Evolutionary conservation across 2,888 invertebrate genomes (phyloP).

Genomic region (Thysanoteuthis rhombus): DNA sequence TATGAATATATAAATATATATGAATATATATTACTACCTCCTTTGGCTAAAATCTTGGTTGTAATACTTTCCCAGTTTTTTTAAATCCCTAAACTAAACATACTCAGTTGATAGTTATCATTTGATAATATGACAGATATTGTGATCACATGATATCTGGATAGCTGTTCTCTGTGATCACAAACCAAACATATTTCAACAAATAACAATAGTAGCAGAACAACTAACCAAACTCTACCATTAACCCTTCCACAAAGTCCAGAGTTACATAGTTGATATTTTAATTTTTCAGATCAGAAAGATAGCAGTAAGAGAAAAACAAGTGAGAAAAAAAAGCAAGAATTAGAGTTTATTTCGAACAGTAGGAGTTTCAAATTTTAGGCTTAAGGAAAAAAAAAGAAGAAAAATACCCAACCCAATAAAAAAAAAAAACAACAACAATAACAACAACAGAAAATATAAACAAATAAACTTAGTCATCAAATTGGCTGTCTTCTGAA

Average conservation of each 20-base stretch:
- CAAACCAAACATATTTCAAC: neutral
- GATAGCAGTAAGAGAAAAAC: neutral
- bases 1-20: neutral
- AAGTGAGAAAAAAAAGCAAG: neutral
- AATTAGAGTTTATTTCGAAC: neutral
- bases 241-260: neutral
- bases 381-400: neutral
- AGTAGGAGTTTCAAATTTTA: neutral
- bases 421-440: neutral
- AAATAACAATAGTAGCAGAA: neutral
- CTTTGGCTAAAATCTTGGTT: neutral
- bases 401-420: constrained; percentile 12
- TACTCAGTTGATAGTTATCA: neutral
- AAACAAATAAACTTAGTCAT: constrained; percentile 12
- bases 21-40: neutral
- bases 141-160: neutral
- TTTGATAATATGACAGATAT: too few species aligned
- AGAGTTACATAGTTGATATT: neutral
- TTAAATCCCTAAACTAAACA: neutral
- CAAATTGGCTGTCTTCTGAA: constrained; percentile 12
- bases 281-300: neutral
- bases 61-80: constrained; percentile 12
- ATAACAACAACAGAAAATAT: neutral
- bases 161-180: neutral
- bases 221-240: neutral